Evolutionary conservation across 2,888 invertebrate species (phyloP).

Genomic region (Leptopterna dolabrata): DNA sequence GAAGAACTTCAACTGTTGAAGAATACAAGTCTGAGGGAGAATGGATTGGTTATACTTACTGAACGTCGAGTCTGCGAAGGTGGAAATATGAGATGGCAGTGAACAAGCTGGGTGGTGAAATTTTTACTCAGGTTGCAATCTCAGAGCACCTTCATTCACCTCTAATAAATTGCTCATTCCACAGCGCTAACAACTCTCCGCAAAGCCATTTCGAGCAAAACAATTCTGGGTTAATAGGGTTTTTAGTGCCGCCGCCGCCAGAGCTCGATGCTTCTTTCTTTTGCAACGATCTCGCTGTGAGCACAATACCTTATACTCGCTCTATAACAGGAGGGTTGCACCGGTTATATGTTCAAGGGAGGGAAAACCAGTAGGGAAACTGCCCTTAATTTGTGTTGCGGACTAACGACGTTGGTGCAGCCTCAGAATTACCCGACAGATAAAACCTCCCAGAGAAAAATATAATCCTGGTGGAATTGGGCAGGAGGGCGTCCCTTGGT

Average conservation of each 20-base stretch:
- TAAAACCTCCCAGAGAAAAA: conserved; percentile 54
- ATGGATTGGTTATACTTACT: too few relatives aligned
- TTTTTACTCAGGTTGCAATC: not conserved
- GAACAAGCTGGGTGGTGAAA: not conserved
- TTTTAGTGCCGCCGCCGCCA: not conserved
- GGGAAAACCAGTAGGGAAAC: conserved; percentile 1
- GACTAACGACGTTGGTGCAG: conserved; percentile 44
- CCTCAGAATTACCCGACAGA: conserved; percentile 53
- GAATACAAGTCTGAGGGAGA: too few relatives aligned
- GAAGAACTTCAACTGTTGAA: too few relatives aligned
- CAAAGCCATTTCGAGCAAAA: not conserved
- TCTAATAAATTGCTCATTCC: not conserved
- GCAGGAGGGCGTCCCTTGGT: not conserved
- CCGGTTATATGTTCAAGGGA: not conserved
- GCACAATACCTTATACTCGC: not conserved
- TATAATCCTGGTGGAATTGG: conserved; percentile 50
- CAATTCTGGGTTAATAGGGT: not conserved
- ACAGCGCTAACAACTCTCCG: not conserved
- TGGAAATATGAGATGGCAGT: too few relatives aligned
- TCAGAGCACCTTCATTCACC: not conserved
- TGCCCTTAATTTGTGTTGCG: conserved; percentile 53
- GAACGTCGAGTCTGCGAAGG: too few relatives aligned
- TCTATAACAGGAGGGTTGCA: not conserved
- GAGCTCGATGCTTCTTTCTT: not conserved
- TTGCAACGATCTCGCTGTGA: not conserved